phyloP scores from a whole-genome alignment of 2,113 vertebrate species.

The Muscicapa adusta region DNA sequence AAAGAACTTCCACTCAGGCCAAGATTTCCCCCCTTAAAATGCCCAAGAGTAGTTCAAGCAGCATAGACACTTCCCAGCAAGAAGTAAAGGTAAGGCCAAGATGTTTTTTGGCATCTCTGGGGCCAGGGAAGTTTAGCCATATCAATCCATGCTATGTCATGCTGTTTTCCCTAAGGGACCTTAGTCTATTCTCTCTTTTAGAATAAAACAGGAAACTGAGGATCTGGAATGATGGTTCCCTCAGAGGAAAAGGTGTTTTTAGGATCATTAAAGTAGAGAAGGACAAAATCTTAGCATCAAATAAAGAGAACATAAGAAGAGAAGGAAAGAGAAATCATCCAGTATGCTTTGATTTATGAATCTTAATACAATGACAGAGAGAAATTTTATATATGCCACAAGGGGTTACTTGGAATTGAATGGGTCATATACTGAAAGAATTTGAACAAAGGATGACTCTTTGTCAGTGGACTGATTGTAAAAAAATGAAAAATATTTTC shows the following conservation, averaged over 20 bases:
- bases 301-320: neutral
- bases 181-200: neutral
- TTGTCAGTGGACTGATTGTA: neutral
- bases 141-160: neutral
- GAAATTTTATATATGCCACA: neutral
- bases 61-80: neutral
- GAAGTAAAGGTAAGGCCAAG: neutral
- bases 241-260: neutral
- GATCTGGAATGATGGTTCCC: neutral
- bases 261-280: neutral
- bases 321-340: neutral
- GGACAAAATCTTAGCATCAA: neutral
- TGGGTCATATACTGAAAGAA: neutral
- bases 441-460: neutral
- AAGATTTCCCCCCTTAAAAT: neutral
- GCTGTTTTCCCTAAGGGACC: accelerated
- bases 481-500: neutral
- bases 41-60: neutral
- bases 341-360: neutral
- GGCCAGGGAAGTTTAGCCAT: neutral
- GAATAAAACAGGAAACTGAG: neutral
- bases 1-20: neutral
- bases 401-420: neutral
- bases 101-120: neutral
- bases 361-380: neutral